Base-by-base conservation (phyloP, 2,888 invertebrate species). In the Nezara viridula region DNA sequence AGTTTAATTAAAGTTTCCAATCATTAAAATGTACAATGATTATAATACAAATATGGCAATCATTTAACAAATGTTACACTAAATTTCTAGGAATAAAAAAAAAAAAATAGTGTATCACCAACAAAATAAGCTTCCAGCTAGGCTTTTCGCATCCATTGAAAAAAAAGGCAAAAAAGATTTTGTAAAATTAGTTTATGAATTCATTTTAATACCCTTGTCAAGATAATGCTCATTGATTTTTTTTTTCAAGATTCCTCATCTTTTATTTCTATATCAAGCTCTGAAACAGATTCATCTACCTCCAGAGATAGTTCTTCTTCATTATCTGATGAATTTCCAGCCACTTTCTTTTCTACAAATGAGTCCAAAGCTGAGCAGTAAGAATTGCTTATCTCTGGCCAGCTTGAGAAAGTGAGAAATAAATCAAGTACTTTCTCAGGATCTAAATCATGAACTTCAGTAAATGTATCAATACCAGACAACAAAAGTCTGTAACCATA, bases 401-500 rank as follows among this genome's bases (percentile, higher is more conserved):
- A 88, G 32, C 44, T 87, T 21, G 73, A 81, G 85, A 91, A 91
- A 27, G 81, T 44, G 7, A 90, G 44, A 66, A 91, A 91, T 19
- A 90, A 73, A 40, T 91, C 88, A 16, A 91, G 52, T 47, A 90
- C n/a, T 73, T 89, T 50, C 10, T 88, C n/a, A 60, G 85, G 24
- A n/a, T 40, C 49, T 49, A 91, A 86, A 37, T 90, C 90, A 0
- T 86, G 81, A 47, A 91, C 88, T 60, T 90, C 88, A 19, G 90
- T 91, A 32, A 91, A 91, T 4, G 90, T 52, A 37, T 86, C 81
- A 32, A 90, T 37, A 50, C 90, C 90, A 40, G 85, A 77, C 21
- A 88, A 24, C 44, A 91, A 73, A 32, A 91, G 86, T 9, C 86
- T 47, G n/a, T 88, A 86, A 21, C 91, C 91, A n/a, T 89, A 90